Evolutionary conservation across 2,888 invertebrate species (phyloP).

Genomic region (Macaria liturata): DNA sequence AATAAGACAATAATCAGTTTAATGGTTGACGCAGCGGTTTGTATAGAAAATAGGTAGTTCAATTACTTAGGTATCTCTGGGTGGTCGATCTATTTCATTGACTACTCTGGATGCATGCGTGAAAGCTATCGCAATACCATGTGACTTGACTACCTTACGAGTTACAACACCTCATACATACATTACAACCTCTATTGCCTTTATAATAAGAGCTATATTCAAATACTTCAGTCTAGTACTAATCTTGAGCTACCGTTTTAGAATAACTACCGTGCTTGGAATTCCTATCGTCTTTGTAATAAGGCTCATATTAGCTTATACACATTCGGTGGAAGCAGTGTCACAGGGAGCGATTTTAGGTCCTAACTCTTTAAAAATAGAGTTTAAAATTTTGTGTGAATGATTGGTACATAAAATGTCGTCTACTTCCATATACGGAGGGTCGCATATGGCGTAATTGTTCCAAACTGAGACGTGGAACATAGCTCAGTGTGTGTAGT

Average conservation of each 20-base stretch:
- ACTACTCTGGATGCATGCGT: conserved; percentile 16
- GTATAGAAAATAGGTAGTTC: no score
- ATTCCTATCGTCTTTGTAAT: conserved; percentile 4
- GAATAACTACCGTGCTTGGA: not conserved
- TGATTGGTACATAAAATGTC: conserved; percentile 35
- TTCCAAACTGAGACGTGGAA: conserved; percentile 33
- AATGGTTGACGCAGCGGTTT: no score
- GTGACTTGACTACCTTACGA: conserved; percentile 13
- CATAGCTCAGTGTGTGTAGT: conserved; percentile 33
- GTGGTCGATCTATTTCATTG: conserved; percentile 19
- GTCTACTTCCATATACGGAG: conserved; percentile 35
- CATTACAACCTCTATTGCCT: conserved; percentile 2
- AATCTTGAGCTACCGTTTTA: conserved; percentile 5
- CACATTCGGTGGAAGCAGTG: conserved; percentile 6
- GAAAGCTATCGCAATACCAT: conserved; percentile 25
- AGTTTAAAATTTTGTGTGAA: conserved; percentile 24
- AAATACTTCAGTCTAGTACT: not conserved
- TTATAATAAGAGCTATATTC: conserved; percentile 14
- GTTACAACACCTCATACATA: not conserved
- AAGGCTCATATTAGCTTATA: conserved; percentile 10
- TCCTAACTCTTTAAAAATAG: conserved; percentile 21
- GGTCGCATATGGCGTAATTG: conserved; percentile 50
- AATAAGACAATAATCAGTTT: no score
- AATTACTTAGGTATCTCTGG: not conserved
- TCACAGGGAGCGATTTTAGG: conserved; percentile 11